phyloP scores from a whole-genome alignment of 2,113 vertebrate species.

The Eulacestoma nigropectus region DNA sequence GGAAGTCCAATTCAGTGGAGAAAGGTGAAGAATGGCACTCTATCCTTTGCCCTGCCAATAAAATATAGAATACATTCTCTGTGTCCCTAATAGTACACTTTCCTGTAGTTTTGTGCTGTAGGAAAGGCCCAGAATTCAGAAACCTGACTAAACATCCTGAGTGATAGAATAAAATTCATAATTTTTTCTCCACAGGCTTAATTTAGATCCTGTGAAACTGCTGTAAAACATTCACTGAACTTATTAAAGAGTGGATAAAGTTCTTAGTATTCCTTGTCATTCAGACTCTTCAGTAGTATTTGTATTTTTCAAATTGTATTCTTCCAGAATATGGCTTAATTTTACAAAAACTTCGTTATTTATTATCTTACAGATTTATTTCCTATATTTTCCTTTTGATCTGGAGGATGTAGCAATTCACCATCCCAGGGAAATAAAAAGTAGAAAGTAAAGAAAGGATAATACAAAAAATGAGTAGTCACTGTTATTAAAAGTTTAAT shows the following conservation, averaged over 20 bases:
- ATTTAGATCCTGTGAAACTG: neutral
- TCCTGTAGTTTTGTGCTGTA: neutral
- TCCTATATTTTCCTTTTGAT: neutral
- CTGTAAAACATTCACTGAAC: neutral
- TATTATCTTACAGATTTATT: neutral
- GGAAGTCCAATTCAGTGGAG: neutral
- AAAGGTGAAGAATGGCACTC: neutral
- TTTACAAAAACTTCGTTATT: neutral
- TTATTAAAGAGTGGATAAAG: neutral
- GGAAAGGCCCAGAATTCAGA: neutral
- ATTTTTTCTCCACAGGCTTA: neutral
- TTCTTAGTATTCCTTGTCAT: neutral
- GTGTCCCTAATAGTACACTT: neutral
- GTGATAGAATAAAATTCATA: neutral
- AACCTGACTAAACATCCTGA: neutral
- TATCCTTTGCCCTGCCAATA: neutral
- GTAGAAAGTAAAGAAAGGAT: neutral
- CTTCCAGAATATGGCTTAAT: neutral
- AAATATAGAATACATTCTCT: neutral
- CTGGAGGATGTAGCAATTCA: neutral
- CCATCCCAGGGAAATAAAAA: neutral
- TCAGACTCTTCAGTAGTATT: neutral
- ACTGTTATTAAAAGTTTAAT: neutral
- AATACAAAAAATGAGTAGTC: neutral
- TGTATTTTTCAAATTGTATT: neutral